Base-by-base conservation (phyloP, 2,113 vertebrate genomes). In the Odobenus rosmarus region DNA sequence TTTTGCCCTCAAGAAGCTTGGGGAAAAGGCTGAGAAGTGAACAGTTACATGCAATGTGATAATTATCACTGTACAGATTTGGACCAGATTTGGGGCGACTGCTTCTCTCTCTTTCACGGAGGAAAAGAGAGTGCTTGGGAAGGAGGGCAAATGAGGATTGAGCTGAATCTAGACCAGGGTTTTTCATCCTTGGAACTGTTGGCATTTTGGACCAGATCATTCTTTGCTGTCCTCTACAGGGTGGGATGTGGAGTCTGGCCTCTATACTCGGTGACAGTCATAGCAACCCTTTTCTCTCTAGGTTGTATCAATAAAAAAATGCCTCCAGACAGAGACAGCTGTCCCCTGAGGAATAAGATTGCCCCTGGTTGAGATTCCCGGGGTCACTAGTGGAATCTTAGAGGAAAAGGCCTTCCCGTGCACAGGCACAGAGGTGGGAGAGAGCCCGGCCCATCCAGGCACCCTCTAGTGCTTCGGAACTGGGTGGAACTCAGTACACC, bases 11-110 rank as follows among this genome's bases (percentile, higher is more conserved):
- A 31, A 81, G 57, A 80, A 76, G 2, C 76, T 62, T 49, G 33
- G 51, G 23, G 62, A 71, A 62, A 42, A 76, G 55, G 2, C 8
- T 31, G 16, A 84, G 61, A 42, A 36, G 51, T 4, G 15, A 39
- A 19, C 6, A 8, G 36, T 42, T 88, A 86, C 0, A 0, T 28
- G 39, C 2, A 21, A 6, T 2, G 4, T 26, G 13, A 14, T 14
- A 1, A 8, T 4, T 7, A 28, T n/a, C 72, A 10, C 5, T 9
- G 59, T 3, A 24, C 51, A 79, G 42, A 11, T 62, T 28, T 24
- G 74, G 51, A 26, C 42, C 9, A 9, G 62, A 42, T 7, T 42
- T 36, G 23, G 18, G 21, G 28, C 33, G 57, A 42, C 21, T 18
- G 55, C 72, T 51, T 53, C 49, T 61, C 53, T 26, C 7, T 12